phyloP scores from a whole-genome alignment of 2,797 vertebrate genomes.

The Buphagus erythrorhynchus region DNA sequence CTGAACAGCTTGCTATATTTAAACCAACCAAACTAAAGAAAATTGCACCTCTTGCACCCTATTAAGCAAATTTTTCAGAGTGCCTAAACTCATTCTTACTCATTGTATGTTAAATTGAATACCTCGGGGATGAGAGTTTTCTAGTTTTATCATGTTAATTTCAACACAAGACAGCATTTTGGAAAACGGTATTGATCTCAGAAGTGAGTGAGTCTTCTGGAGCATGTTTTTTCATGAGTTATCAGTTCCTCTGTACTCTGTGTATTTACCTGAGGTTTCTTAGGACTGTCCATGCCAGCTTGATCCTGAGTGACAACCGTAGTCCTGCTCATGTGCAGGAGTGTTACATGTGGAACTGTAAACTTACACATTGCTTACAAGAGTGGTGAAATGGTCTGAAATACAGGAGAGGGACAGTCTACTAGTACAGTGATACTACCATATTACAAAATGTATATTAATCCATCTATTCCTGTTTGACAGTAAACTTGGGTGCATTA shows the following conservation, averaged over 20 bases:
- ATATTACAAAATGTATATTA: background rate
- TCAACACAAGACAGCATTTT: background rate
- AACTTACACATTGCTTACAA: background rate
- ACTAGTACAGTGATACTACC: background rate
- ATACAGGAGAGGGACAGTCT: background rate
- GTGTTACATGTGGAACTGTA: background rate
- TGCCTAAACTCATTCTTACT: background rate
- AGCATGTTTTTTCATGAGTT: background rate
- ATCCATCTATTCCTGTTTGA: background rate
- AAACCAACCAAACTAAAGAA: background rate
- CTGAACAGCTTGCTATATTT: rapidly evolving
- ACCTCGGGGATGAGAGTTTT: background rate
- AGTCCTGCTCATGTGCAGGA: background rate
- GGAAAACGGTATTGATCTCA: background rate
- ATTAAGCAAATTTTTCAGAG: background rate
- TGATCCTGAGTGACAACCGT: background rate
- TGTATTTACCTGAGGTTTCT: background rate
- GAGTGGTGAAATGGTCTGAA: background rate
- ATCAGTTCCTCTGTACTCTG: background rate
- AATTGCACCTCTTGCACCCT: background rate
- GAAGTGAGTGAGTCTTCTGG: background rate
- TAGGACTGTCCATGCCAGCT: background rate
- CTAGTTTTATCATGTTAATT: background rate
- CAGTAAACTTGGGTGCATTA: background rate
- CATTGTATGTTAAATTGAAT: background rate